Evolutionary conservation across 2,888 invertebrate genomes (phyloP), one percentile per base, ranked within the genome.

Genomic region (Drosophila histrio): DNA sequence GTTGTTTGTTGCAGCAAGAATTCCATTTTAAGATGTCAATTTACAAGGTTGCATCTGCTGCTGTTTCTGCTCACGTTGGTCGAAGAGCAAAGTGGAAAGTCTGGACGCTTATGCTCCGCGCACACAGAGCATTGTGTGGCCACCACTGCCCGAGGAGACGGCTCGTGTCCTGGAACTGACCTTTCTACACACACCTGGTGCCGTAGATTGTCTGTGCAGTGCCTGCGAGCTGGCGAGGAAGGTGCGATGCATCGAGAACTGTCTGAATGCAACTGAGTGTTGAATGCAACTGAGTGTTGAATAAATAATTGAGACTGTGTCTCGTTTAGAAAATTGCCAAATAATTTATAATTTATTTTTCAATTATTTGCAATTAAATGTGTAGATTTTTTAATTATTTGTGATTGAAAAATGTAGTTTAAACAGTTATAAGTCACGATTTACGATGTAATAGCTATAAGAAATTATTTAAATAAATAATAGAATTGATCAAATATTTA

Each of bases 71-170:
- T 64, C 53, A 15, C 47, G 77, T 36, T 38, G 57, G 4, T 32
- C 49, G 13, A 24, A 30, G 15, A 46, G 34, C 1, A 47, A 30
- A 4, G 28, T 36, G n/a, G 59, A 62, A 3, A 63, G 44, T 22
- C 53, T 86, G 43, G 81, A 81, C 47, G 60, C 61, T 7, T 81
- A 81, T 50, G 80, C 87, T 52, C 80, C 80, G 24, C 83, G 87
- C 13, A 59, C 81, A 34, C 81, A 78, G 57, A 87, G 81, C 49
- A 81, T 81, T 62, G 78, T 84, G 34, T 86, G 87, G 84, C 81
- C 81, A 4, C n/a, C 58, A 1, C 4, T 86, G 44, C 77, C 80
- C 5, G 44, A 61, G 15, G 70, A 70, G 17, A 64, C 83, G 1
- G 64, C 72, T n/a, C 57, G 19, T 24, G 79, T 82, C n/a, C 32